Base-by-base conservation (phyloP, 1,140 invertebrate genomes). In the Drosophila subobscura region DNA sequence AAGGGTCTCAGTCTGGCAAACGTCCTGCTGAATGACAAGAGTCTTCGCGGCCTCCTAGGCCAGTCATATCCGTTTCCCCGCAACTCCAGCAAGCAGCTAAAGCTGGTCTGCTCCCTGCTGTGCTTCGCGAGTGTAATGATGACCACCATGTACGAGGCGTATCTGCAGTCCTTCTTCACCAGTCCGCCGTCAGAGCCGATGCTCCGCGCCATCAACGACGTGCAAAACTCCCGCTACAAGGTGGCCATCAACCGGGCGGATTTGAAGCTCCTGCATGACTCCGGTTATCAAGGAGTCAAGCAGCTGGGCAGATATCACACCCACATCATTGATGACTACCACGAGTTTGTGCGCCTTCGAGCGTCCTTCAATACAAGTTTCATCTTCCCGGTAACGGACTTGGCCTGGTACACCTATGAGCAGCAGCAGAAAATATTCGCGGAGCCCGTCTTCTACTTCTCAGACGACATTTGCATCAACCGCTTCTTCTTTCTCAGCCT, bases 131-230 rank as follows among this genome's bases (percentile, higher is more conserved):
- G 88, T 33, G n/a, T 88, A 1, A 53, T 88, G 57, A 67, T 57
- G 12, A 78, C 70, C 29, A 90, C 73, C 40, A 84, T 90, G 71
- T 90, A 90, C 22, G 23, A 53, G 45, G 47, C 79, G 2, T 86
- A 84, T 25, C 20, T 90, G 29, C 49, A 79, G 2, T 29, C 72
- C 5, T 72, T 67, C 6, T 49, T 88, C 8, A 83, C 68, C 0
- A 42, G 51, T 5, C 81, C 76, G 0, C 88, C 86, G 0, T 10
- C 22, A 0, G 61, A 77, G 50, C 25, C 60, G 0, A 8, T 0
- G 0, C 1, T 86, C 10, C 45, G 7, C 0, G 64, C 22, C 14
- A 49, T 72, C 6, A 6, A 5, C 8, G 72, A 90, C 12, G 5
- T 81, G 2, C 16, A 27, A 1, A 14, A 23, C 0, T 83, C 83